Evolutionary conservation across 2,888 invertebrate genomes (phyloP).

Genomic region (Amblyjoppa proteus): DNA sequence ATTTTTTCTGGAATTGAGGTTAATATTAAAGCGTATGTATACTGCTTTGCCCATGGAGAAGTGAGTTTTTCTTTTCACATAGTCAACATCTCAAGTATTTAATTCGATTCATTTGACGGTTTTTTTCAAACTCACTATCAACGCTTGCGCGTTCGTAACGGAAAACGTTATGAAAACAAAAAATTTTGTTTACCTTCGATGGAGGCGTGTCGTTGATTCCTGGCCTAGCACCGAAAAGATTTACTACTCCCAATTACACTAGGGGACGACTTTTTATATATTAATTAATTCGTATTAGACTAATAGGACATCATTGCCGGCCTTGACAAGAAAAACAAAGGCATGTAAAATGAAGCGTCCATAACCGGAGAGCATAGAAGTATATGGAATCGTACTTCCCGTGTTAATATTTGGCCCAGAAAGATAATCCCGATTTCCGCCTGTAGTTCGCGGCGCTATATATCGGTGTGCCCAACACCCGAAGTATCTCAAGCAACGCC

Average conservation of each 20-base stretch:
- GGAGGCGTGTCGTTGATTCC: neutral
- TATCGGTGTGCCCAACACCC: neutral
- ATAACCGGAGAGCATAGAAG: neutral
- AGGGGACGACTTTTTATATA: neutral
- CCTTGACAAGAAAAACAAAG: neutral
- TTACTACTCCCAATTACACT: neutral
- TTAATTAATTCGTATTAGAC: neutral
- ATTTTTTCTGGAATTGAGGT: neutral
- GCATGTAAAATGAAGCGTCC: neutral
- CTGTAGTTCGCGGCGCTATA: neutral
- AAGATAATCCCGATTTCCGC: neutral
- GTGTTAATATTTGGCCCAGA: neutral
- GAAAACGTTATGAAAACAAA: neutral
- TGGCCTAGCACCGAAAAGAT: neutral
- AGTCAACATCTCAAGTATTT: neutral
- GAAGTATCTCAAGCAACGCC: neutral
- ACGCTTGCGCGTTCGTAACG: neutral
- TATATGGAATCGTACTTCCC: neutral
- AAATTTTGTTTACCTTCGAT: slow-evolving; percentile 5
- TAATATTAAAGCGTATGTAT: neutral
- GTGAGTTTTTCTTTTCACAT: neutral
- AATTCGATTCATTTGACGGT: neutral
- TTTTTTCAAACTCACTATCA: neutral
- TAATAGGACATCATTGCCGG: neutral
- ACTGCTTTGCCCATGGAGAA: neutral